These are phyloP conservation scores for Operophtera brumata DNA, from an alignment of 2,888 invertebrate species.

Conservation along the genomic window DNA sequence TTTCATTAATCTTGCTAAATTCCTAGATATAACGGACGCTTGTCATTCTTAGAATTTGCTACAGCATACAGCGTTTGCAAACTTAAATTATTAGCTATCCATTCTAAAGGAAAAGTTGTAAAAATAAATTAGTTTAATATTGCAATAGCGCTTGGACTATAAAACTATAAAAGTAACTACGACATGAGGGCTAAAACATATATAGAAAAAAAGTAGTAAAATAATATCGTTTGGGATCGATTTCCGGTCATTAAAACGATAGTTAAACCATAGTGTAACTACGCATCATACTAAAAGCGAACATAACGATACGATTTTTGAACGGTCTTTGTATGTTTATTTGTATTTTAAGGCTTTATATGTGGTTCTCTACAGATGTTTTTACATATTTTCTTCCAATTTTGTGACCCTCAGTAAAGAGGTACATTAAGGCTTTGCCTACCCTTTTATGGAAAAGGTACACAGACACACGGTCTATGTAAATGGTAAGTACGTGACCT, in stretches of 20 bases:
- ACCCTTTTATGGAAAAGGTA: too few relatives aligned
- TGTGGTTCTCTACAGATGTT: not conserved
- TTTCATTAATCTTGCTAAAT: not conserved
- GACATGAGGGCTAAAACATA: conserved; percentile 19
- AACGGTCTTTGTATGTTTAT: not conserved
- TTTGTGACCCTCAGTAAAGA: too few relatives aligned
- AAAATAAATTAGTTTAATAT: too few relatives aligned
- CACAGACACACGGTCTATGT: too few relatives aligned
- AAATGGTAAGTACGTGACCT: too few relatives aligned
- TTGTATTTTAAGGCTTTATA: not conserved
- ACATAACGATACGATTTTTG: conserved; percentile 1
- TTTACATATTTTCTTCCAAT: too few relatives aligned
- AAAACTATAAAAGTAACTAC: too few relatives aligned
- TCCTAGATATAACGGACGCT: not conserved
- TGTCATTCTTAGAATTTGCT: not conserved
- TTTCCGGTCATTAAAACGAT: conserved; percentile 30
- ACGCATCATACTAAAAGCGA: conserved; percentile 26
- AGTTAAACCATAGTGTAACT: conserved; percentile 24
- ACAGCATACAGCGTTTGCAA: too few relatives aligned
- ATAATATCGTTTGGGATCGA: conserved; percentile 26
- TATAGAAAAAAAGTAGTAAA: conserved; percentile 29
- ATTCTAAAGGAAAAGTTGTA: too few relatives aligned
- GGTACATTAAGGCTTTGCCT: too few relatives aligned
- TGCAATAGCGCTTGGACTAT: too few relatives aligned
- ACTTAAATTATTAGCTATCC: too few relatives aligned